phyloP scores from a whole-genome alignment of 2,888 invertebrate genomes.

The Hyposoter dolosus region DNA sequence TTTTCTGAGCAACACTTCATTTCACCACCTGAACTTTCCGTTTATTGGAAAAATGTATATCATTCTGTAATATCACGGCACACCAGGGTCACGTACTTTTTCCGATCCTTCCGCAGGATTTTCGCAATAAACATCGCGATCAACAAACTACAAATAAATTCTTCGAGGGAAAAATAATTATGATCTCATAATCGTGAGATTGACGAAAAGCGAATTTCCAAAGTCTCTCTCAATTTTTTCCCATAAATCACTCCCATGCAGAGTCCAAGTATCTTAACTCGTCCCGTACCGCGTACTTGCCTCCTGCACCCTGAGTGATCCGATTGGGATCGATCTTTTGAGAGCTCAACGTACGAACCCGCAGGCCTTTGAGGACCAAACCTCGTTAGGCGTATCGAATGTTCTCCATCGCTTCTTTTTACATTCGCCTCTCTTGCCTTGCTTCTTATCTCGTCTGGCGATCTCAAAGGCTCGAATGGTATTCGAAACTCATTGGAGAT shows the following conservation, averaged over 20 bases:
- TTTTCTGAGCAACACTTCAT: slow-evolving; percentile 21
- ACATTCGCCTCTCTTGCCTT: slow-evolving; percentile 1
- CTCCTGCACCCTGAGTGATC: slow-evolving; percentile 74
- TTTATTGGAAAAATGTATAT: slow-evolving; percentile 33
- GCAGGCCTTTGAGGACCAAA: slow-evolving; percentile 71
- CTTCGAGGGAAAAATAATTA: background rate
- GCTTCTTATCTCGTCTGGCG: slow-evolving; percentile 25
- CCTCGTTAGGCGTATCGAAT: slow-evolving; percentile 70
- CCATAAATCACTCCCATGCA: slow-evolving; percentile 14
- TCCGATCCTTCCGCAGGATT: background rate
- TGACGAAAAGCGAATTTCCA: background rate
- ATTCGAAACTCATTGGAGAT: slow-evolving; percentile 30
- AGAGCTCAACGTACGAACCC: slow-evolving; percentile 58
- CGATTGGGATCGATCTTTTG: slow-evolving; percentile 76
- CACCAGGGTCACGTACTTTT: background rate
- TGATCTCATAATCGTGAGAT: background rate
- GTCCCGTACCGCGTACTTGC: slow-evolving; percentile 66
- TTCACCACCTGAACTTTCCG: slow-evolving; percentile 16
- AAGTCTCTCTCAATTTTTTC: background rate
- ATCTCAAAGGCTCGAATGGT: slow-evolving; percentile 58
- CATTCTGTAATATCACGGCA: slow-evolving; percentile 7
- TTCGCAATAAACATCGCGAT: background rate
- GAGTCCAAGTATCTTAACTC: slow-evolving; percentile 53
- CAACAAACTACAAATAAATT: background rate
- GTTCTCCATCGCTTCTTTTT: slow-evolving; percentile 35